Conservation (phyloP, 2,888 invertebrate genomes). For the Sesia apiformis region DNA sequence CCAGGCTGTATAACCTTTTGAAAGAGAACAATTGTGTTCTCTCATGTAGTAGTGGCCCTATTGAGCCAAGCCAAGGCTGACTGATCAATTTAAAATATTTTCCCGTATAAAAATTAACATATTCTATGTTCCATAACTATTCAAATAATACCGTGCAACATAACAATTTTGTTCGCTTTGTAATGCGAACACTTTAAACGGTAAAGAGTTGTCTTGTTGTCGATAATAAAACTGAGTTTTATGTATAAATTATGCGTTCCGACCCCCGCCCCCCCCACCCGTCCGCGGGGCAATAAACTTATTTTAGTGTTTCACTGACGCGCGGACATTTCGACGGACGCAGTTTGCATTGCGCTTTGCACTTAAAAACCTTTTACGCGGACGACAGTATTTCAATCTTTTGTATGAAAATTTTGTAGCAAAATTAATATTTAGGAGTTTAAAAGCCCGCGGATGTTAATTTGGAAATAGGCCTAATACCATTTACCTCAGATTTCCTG, state of each 20-base stretch:
- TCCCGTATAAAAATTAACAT: no score
- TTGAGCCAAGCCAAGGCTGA: no score
- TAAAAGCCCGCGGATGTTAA: no score
- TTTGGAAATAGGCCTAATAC: no score
- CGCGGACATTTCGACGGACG: conserved; percentile 11
- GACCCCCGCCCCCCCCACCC: conserved; percentile 11
- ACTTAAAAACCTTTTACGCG: neutral
- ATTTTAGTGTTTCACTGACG: conserved; percentile 48
- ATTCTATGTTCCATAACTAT: no score
- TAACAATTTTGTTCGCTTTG: neutral
- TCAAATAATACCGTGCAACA: no score
- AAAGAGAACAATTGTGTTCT: no score
- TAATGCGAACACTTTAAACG: conserved; percentile 12
- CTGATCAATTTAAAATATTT: no score
- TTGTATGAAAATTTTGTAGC: neutral
- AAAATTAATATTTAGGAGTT: no score
- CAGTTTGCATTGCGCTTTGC: neutral
- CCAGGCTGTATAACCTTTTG: no score
- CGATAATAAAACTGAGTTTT: conserved; percentile 48
- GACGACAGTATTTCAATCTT: neutral
- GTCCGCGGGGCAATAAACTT: conserved; percentile 34
- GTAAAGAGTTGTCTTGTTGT: conserved; percentile 36
- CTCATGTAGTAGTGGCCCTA: no score
- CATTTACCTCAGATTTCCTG: no score
- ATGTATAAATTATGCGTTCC: conserved; percentile 48